Evolutionary conservation across 2,888 invertebrate species (phyloP).

Genomic region (Caenorhabditis imperialis): DNA sequence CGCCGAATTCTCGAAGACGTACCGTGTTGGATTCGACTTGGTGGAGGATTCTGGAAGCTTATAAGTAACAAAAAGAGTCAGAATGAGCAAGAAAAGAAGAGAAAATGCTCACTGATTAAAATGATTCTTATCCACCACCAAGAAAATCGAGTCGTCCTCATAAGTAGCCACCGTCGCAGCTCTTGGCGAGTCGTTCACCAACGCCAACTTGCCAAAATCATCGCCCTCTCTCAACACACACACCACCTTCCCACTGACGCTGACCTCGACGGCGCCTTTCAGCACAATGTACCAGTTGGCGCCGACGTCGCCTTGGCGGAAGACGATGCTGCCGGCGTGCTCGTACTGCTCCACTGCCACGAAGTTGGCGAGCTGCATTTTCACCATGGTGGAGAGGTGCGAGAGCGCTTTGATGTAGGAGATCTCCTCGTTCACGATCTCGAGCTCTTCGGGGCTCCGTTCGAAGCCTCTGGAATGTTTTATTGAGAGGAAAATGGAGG

Average conservation of each 20-base stretch:
- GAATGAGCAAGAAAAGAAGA: too few species aligned
- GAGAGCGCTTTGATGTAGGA: constrained; percentile 87
- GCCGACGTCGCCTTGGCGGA: constrained; percentile 85
- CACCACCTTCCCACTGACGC: constrained; percentile 88
- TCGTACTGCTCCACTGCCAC: constrained; percentile 84
- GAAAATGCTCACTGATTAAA: constrained; percentile 83
- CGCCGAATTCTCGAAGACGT: constrained; percentile 87
- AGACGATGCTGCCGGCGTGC: constrained; percentile 82
- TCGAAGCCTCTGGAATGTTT: constrained; percentile 83
- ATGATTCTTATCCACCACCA: constrained; percentile 88
- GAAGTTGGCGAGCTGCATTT: constrained; percentile 84
- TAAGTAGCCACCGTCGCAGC: constrained; percentile 88
- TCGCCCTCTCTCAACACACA: constrained; percentile 88
- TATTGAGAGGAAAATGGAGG: too few species aligned
- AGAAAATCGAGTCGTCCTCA: constrained; percentile 88
- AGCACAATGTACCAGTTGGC: constrained; percentile 89
- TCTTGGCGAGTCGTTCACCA: constrained; percentile 89
- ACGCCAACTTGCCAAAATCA: constrained; percentile 89
- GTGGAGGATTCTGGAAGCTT: constrained; percentile 75
- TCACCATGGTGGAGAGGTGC: constrained; percentile 84
- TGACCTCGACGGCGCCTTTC: constrained; percentile 88
- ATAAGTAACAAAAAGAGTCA: neutral
- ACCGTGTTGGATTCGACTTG: constrained; percentile 92
- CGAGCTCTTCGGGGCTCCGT: constrained; percentile 86
- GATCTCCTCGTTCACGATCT: constrained; percentile 88